phyloP scores from a whole-genome alignment of 2,113 vertebrate genomes.

The Seriola aureovittata region DNA sequence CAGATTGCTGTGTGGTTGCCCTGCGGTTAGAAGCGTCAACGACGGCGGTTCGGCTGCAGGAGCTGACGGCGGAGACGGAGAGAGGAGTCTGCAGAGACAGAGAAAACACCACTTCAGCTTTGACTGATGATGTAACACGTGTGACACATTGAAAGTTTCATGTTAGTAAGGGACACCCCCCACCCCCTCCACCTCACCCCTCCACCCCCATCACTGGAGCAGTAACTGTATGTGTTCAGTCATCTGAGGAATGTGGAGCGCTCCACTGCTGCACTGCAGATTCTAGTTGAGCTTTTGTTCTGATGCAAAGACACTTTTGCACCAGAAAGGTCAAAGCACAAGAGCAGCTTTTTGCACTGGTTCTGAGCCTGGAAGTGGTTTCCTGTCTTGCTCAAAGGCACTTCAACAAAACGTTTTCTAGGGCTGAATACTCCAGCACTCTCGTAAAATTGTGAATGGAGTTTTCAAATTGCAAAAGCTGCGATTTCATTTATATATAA shows the following conservation, averaged over 20 bases:
- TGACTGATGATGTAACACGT: neutral
- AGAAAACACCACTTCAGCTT: neutral
- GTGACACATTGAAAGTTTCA: neutral
- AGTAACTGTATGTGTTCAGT: conserved; percentile 10
- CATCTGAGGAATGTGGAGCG: conserved; percentile 19
- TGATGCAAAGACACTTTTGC: conserved; percentile 12
- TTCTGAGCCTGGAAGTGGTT: neutral
- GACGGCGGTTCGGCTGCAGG: conserved; percentile 19
- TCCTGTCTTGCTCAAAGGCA: neutral
- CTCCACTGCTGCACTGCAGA: neutral
- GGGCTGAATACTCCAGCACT: too few relatives aligned
- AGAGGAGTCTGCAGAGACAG: conserved; percentile 1
- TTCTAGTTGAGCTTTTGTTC: conserved; percentile 26
- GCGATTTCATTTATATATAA: too few relatives aligned
- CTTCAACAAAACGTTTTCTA: neutral
- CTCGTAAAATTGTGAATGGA: neutral
- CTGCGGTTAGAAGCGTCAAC: conserved; percentile 19
- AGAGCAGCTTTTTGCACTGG: neutral
- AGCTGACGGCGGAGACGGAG: conserved; percentile 10
- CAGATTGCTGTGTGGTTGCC: conserved; percentile 28
- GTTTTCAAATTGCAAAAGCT: neutral
- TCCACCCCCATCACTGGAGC: neutral
- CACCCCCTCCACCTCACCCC: neutral
- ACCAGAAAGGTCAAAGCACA: conserved; percentile 38
- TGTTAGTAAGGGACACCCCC: neutral